Conservation (phyloP, 2,888 invertebrate species). For the Clusia tigrina region DNA sequence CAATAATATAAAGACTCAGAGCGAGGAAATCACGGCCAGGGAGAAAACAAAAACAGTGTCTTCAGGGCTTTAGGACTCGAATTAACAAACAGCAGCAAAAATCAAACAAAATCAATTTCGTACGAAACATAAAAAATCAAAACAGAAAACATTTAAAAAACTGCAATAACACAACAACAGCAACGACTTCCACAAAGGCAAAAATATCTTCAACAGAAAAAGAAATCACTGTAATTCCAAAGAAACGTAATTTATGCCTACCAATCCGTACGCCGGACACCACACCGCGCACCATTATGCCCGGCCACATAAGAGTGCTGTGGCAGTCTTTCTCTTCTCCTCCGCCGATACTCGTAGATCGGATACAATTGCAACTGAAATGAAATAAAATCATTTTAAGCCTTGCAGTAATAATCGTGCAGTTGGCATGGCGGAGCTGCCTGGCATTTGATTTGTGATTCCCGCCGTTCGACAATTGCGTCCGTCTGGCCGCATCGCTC, state of each 20-base stretch:
- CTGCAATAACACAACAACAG: constrained; percentile 1
- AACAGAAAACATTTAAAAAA: not conserved
- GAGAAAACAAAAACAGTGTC: not conserved
- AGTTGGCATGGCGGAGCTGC: not conserved
- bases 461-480: constrained; percentile 8
- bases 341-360: not conserved
- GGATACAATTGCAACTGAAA: constrained; percentile 40
- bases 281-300: not conserved
- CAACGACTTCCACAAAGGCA: constrained; percentile 10
- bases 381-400: constrained; percentile 52
- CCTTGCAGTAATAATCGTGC: constrained; percentile 34
- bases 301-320: not conserved
- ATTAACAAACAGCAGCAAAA: not conserved
- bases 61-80: not conserved
- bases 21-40: not conserved
- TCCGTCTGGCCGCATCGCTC: not conserved
- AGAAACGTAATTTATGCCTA: constrained; percentile 29
- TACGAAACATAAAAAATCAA: constrained; percentile 2
- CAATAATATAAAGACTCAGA: too few relatives aligned
- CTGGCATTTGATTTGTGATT: constrained; percentile 16
- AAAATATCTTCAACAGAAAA: too few relatives aligned
- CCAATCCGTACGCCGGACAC: constrained; percentile 5
- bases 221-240: constrained; percentile 21
- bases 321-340: not conserved
- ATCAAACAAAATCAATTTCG: not conserved